Evolutionary conservation across 2,888 invertebrate genomes (phyloP).

Genomic region (Eupsilia transversa): DNA sequence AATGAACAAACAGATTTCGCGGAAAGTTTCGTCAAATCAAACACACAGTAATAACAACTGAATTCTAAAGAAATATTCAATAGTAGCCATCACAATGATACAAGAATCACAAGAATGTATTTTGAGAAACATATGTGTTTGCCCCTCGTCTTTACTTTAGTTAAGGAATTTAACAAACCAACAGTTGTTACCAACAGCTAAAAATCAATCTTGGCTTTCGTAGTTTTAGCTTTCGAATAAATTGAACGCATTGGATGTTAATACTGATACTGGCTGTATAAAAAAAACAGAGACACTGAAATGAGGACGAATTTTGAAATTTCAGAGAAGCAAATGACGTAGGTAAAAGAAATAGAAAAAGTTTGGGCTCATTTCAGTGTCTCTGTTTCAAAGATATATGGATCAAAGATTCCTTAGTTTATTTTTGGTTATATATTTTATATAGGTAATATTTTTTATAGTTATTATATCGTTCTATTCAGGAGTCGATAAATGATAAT

Average conservation of each 20-base stretch:
- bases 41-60: slow-evolving; percentile 12
- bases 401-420: background rate
- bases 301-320: background rate
- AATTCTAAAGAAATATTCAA: slow-evolving; percentile 53
- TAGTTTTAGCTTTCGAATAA: slow-evolving; percentile 8
- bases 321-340: background rate
- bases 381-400: no score
- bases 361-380: no score
- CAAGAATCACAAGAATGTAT: slow-evolving; percentile 44
- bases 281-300: background rate
- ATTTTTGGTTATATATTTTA: no score
- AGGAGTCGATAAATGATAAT: background rate
- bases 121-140: slow-evolving; percentile 62
- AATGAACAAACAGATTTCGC: slow-evolving; percentile 30
- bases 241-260: background rate
- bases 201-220: background rate
- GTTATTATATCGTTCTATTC: background rate
- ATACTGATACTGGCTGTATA: background rate
- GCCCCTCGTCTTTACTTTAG: background rate
- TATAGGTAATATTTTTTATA: no score
- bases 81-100: slow-evolving; percentile 25
- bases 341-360: background rate
- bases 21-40: slow-evolving; percentile 28
- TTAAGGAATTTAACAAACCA: slow-evolving; percentile 8
- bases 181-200: background rate